These are phyloP conservation scores for Brevimyrus niger DNA, from an alignment of 2,113 vertebrate species.

Conservation along the genomic window DNA sequence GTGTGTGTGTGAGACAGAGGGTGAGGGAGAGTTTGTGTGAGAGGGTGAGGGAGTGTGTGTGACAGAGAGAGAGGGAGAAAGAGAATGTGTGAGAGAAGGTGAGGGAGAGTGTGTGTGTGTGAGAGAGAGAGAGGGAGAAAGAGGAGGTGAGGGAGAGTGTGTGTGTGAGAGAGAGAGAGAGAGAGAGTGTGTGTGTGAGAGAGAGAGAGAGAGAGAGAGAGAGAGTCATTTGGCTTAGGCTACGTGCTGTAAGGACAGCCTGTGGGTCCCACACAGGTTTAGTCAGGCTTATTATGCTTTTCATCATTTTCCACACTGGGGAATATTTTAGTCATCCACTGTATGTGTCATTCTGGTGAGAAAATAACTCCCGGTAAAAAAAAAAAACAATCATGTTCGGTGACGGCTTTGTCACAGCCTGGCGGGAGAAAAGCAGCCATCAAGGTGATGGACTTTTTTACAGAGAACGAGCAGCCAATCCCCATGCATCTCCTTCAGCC, in stretches of 20 bases:
- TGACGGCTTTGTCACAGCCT: neutral
- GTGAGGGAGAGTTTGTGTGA: too few relatives aligned
- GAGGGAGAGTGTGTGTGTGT: too few relatives aligned
- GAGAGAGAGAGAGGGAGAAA: too few relatives aligned
- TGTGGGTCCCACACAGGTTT: neutral
- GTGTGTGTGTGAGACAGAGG: neutral
- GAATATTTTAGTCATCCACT: conserved; percentile 5
- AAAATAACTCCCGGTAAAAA: neutral
- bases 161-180: too few relatives aligned
- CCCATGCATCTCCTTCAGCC: neutral
- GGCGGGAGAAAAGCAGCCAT: neutral
- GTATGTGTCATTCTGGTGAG: conserved; percentile 5
- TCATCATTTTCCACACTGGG: neutral
- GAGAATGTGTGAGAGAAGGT: too few relatives aligned
- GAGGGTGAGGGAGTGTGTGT: too few relatives aligned
- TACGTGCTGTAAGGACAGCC: neutral
- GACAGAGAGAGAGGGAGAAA: too few relatives aligned
- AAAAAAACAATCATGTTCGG: neutral
- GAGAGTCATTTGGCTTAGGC: neutral
- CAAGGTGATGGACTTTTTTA: neutral
- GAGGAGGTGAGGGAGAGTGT: too few relatives aligned
- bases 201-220: neutral
- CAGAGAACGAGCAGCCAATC: neutral
- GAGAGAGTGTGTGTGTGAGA: neutral
- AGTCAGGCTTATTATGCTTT: neutral